A percentile compares a stretch with the other conserved stretches of the same genome.
These are phyloP conservation scores for Agrypnia vestita DNA, from an alignment of 1,140 invertebrate species.

Conservation along the genomic window DNA sequence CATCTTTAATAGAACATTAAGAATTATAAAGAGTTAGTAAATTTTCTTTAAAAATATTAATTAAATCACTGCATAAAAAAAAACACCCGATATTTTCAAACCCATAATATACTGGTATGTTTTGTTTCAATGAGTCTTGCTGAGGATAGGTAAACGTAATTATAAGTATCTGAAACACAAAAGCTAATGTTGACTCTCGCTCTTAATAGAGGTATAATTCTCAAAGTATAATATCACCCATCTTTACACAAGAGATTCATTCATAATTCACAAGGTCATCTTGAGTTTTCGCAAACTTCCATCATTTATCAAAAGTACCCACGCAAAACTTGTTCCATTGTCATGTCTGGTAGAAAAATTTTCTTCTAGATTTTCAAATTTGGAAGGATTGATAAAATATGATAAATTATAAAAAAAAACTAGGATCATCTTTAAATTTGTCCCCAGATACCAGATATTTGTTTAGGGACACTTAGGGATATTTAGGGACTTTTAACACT, in stretches of 20 bases:
- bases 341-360: background rate
- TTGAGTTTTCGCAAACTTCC: conserved; percentile 19
- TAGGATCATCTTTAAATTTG: too few species aligned
- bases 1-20: too few species aligned
- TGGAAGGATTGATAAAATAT: conserved; percentile 7
- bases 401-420: background rate
- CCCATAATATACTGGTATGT: too few species aligned
- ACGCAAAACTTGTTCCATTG: conserved; percentile 9
- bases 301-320: conserved; percentile 32
- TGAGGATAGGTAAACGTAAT: background rate
- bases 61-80: too few species aligned
- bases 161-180: background rate
- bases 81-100: too few species aligned
- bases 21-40: too few species aligned
- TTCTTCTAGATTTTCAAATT: conserved; percentile 5
- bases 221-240: background rate
- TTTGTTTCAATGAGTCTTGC: background rate
- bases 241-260: background rate
- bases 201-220: conserved; percentile 12
- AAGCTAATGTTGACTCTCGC: conserved; percentile 16
- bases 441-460: too few species aligned
- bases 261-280: conserved; percentile 13
- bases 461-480: too few species aligned
- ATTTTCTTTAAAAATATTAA: too few species aligned
- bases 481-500: too few species aligned